Percentiles rank a stretch among this genome's conserved stretches.
Conservation (phyloP, 2,113 vertebrate species). For the Ictidomys tridecemlineatus region DNA sequence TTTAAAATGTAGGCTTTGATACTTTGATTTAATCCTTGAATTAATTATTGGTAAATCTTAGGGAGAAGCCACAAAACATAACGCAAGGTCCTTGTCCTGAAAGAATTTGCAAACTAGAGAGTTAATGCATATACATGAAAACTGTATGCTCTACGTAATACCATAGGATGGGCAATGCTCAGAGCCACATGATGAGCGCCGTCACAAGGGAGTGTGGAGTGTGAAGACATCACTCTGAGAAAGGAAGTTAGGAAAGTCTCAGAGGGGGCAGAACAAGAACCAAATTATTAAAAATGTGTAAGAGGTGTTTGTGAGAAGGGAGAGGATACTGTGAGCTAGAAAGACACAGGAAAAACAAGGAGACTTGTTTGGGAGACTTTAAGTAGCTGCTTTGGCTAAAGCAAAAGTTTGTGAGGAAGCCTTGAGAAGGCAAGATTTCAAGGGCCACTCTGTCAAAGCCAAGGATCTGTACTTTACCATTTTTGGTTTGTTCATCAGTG, state of each 20-base stretch:
- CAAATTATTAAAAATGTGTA: background rate
- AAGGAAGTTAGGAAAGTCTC: background rate
- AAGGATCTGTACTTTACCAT: background rate
- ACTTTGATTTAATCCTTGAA: slow-evolving; percentile 36
- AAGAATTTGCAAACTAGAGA: background rate
- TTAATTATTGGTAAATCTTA: slow-evolving; percentile 1
- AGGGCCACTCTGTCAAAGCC: background rate
- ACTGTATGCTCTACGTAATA: background rate
- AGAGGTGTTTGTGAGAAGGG: background rate
- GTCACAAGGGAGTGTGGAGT: background rate
- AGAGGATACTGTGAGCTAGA: background rate
- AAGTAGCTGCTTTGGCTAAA: background rate
- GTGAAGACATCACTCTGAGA: background rate
- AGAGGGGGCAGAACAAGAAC: background rate
- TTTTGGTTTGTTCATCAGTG: background rate
- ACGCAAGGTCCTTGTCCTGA: background rate
- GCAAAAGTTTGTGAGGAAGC: background rate
- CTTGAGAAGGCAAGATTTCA: slow-evolving; percentile 16
- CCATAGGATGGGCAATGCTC: background rate
- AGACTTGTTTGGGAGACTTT: background rate
- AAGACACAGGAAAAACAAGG: background rate
- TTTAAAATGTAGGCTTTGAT: background rate
- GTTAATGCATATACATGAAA: background rate
- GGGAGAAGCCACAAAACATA: background rate
- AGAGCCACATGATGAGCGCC: background rate